Base-by-base conservation (phyloP, 2,113 vertebrate genomes). In the Phaethon lepturus region DNA sequence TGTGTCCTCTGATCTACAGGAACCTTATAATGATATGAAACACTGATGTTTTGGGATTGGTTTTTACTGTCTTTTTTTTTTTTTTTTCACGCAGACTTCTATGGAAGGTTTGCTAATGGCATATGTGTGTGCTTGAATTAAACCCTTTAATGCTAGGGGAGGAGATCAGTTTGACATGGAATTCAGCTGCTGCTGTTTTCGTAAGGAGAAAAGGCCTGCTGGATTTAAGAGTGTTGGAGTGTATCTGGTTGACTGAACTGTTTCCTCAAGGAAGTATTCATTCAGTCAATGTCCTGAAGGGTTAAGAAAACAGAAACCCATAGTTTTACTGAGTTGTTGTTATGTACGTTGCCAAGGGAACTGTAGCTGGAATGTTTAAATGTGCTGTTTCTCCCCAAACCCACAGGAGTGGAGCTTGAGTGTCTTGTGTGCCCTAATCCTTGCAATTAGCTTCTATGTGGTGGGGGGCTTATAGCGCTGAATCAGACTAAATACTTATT, bases 311-410 rank as follows among this genome's bases (percentile, higher is more conserved):
- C 94, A 98, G 96, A 98, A 97, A 98, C 89, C 77, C 95, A 93
- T 88, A 97, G 96, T 97, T 94, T 97, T 96, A 95, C 83, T 88
- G 96, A 96, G 93, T 97, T 98, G 98, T 98, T 98, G 98, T 98
- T 98, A 98, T 97, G 97, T 95, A 92, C 5, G 98, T 99, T 98
- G 95, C 98, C 98, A 97, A 95, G 98, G 98, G 97, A 98, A 98
- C 98, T 47, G 89, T 84, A 97, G 87, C 79, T 97, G 98, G 98
- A 98, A 99, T 98, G 98, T 97, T 98, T 96, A 98, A 98, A 98
- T 96, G 95, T 97, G 95, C 97, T 98, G 97, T 98, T 98, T 98
- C 98, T 98, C 88, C 95, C 85, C 93, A 97, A 95, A 97, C 89
- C 93, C 95, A 97, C 95, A 94, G 87, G 90, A 95, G 93, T 83